Evolutionary conservation across 2,888 invertebrate species (phyloP).

Genomic region (Suillia variegata): DNA sequence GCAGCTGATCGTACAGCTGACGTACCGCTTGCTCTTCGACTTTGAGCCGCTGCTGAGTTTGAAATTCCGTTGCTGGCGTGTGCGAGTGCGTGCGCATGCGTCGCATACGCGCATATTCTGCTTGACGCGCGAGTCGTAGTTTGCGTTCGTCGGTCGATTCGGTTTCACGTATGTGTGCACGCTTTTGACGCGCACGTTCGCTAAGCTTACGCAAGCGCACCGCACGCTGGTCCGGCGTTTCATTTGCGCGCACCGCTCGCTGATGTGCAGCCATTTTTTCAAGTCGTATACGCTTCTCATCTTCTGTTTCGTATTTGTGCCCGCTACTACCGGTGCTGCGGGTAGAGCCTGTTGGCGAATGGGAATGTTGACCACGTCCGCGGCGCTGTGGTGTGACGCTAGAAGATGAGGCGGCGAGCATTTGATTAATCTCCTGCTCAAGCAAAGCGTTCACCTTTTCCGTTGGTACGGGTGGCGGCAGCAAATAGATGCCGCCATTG

Average conservation of each 20-base stretch:
- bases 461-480: slow-evolving; percentile 36
- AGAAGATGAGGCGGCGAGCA: slow-evolving; percentile 50
- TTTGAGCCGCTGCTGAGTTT: slow-evolving; percentile 46
- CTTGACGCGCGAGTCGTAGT: slow-evolving; percentile 56
- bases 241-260: slow-evolving; percentile 57
- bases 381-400: slow-evolving; percentile 46
- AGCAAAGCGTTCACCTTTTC: slow-evolving; percentile 57
- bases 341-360: slow-evolving; percentile 44
- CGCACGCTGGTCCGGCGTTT: slow-evolving; percentile 57
- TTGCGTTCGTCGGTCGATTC: slow-evolving; percentile 57
- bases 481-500: not conserved
- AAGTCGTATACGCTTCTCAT: slow-evolving; percentile 56
- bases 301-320: slow-evolving; percentile 59
- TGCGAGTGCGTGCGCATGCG: slow-evolving; percentile 58
- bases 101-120: slow-evolving; percentile 58
- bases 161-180: slow-evolving; percentile 56
- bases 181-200: slow-evolving; percentile 57
- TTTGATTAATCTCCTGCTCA: slow-evolving; percentile 59
- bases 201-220: slow-evolving; percentile 55
- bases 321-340: slow-evolving; percentile 44
- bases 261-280: slow-evolving; percentile 60
- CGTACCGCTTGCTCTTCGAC: slow-evolving; percentile 44
- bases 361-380: slow-evolving; percentile 40
- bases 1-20: slow-evolving; percentile 52
- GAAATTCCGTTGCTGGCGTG: slow-evolving; percentile 46